Percentiles rank a stretch among this genome's conserved stretches.
These are phyloP conservation scores for Idris sp. DNA, from an alignment of 1,140 invertebrate genomes.

Conservation along the genomic window DNA sequence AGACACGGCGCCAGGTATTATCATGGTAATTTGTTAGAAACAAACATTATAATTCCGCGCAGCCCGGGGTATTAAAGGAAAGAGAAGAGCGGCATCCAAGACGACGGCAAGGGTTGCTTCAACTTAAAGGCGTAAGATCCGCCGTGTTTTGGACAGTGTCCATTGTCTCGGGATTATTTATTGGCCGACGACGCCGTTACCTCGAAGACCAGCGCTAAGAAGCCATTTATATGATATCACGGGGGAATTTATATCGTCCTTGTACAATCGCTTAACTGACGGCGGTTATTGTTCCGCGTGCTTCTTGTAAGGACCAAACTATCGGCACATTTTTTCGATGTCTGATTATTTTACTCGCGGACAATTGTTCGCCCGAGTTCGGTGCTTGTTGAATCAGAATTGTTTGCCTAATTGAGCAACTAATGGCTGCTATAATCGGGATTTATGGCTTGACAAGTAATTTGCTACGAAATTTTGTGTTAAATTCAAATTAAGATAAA, in stretches of 20 bases:
- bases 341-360: constrained; percentile 25
- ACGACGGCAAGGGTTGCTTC: constrained; percentile 67
- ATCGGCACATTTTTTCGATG: constrained; percentile 41
- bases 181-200: constrained; percentile 68
- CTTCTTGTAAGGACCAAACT: constrained; percentile 37
- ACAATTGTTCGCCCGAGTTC: constrained; percentile 8
- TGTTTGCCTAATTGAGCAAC: constrained; percentile 32
- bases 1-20: constrained; percentile 75
- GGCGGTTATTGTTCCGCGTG: constrained; percentile 44
- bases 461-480: not conserved
- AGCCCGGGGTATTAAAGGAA: constrained; percentile 39
- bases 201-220: constrained; percentile 64
- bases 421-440: constrained; percentile 27
- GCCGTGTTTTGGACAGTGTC: constrained; percentile 79
- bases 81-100: constrained; percentile 41
- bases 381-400: constrained; percentile 2
- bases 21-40: constrained; percentile 80
- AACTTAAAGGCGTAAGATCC: constrained; percentile 77
- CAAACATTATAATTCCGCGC: constrained; percentile 78
- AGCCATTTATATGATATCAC: constrained; percentile 63
- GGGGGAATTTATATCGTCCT: constrained; percentile 59
- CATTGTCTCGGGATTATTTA: constrained; percentile 78
- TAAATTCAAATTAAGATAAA: too few species aligned
- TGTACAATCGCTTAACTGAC: constrained; percentile 40
- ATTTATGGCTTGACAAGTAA: constrained; percentile 2